Evolutionary conservation across 2,797 vertebrate species (phyloP).

Genomic region (Galago senegalensis): DNA sequence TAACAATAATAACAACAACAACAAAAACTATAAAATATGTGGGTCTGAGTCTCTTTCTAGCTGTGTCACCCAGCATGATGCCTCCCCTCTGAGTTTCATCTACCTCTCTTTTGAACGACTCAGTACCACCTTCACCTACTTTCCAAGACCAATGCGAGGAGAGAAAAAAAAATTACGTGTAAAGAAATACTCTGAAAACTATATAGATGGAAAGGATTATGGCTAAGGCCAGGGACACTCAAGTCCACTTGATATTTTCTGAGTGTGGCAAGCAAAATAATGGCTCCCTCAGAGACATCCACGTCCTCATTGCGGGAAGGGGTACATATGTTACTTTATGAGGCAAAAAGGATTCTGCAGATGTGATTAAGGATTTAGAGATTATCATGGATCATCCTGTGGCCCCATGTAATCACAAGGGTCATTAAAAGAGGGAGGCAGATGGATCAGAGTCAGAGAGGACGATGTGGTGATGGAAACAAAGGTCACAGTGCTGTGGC

Average conservation of each 20-base stretch:
- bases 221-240: slow-evolving; percentile 45
- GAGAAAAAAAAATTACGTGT: not conserved
- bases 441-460: not conserved
- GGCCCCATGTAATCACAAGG: not conserved
- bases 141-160: slow-evolving; percentile 39
- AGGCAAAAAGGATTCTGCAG: slow-evolving; percentile 1
- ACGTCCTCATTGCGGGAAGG: not conserved
- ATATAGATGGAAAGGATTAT: slow-evolving; percentile 27
- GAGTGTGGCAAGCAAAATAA: not conserved
- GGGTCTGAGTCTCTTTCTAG: not conserved
- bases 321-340: slow-evolving; percentile 2
- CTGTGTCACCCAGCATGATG: not conserved
- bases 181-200: slow-evolving; percentile 12
- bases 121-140: not conserved
- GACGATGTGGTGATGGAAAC: not conserved
- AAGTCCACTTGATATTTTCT: not conserved
- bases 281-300: not conserved
- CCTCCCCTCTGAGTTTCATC: not conserved
- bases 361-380: slow-evolving; percentile 33
- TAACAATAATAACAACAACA: no score
- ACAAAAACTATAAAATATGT: not conserved
- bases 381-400: slow-evolving; percentile 16
- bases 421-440: not conserved
- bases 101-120: not conserved
- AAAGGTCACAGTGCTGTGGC: not conserved